Evolutionary conservation across 2,888 invertebrate genomes (phyloP).

Genomic region (Toxonevra muliebris): DNA sequence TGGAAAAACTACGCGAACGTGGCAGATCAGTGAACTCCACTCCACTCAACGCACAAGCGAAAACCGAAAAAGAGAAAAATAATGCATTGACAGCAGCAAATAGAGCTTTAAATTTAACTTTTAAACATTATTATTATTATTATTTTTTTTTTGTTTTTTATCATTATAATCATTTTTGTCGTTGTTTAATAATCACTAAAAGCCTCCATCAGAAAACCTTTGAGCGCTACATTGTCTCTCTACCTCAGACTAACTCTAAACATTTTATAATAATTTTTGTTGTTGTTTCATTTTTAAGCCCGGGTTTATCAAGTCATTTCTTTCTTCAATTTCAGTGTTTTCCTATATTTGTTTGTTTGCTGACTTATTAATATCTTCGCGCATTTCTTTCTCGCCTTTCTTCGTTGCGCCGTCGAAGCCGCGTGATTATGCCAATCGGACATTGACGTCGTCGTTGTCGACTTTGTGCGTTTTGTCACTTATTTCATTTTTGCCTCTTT

Average conservation of each 20-base stretch:
- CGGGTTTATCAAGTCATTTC: slow-evolving; percentile 10
- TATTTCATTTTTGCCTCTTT: slow-evolving; percentile 4
- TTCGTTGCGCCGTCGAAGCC: slow-evolving; percentile 12
- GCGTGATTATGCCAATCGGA: slow-evolving; percentile 40
- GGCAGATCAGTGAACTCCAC: not conserved
- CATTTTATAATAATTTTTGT: not conserved
- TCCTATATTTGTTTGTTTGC: not conserved
- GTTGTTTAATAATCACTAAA: not conserved
- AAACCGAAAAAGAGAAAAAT: slow-evolving; percentile 13
- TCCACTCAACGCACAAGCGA: not conserved
- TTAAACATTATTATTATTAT: not conserved
- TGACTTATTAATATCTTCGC: slow-evolving; percentile 24
- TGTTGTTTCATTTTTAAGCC: slow-evolving; percentile 2
- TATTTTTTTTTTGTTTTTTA: not conserved
- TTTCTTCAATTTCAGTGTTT: not conserved
- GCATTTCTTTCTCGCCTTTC: slow-evolving; percentile 27
- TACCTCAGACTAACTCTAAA: no score
- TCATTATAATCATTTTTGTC: not conserved
- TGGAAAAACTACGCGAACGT: slow-evolving; percentile 6
- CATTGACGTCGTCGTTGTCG: slow-evolving; percentile 38
- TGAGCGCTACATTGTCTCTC: not conserved
- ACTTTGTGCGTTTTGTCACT: slow-evolving; percentile 17
- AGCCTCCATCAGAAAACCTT: not conserved
- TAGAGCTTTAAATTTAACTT: not conserved
- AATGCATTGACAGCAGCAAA: slow-evolving; percentile 1